Conservation (phyloP, 53 echinoderm and acorn worm genomes). For the Patiria pectinifera region DNA sequence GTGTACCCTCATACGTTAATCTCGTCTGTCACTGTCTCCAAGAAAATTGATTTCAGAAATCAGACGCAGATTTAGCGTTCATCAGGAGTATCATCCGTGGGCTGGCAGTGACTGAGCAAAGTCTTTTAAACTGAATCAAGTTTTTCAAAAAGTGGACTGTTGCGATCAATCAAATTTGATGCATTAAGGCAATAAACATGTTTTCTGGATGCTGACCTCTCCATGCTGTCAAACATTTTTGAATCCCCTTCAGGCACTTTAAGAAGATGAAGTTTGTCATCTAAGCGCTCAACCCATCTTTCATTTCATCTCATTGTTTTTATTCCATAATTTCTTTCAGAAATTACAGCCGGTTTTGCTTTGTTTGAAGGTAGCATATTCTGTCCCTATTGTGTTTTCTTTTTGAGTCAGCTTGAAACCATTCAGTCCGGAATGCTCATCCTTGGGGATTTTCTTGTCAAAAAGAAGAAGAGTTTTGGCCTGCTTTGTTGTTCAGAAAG, state of each 20-base stretch:
- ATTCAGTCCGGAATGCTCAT: background rate
- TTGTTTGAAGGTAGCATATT: background rate
- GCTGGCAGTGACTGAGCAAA: conserved; percentile 4
- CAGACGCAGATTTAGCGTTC: background rate
- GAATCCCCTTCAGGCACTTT: background rate
- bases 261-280: background rate
- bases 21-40: conserved; percentile 13
- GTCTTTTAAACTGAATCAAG: background rate
- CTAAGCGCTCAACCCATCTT: background rate
- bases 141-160: background rate
- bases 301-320: background rate
- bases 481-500: background rate
- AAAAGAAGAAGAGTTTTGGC: background rate
- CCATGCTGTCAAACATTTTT: background rate
- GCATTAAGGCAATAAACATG: background rate
- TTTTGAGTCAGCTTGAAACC: background rate
- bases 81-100: background rate
- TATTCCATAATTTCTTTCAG: background rate
- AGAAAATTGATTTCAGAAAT: conserved; percentile 42
- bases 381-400: background rate
- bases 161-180: background rate
- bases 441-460: conserved; percentile 1
- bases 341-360: background rate
- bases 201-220: background rate
- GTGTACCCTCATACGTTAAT: background rate